phyloP scores from a whole-genome alignment of 1,140 invertebrate species.

The Cydia strobilella region DNA sequence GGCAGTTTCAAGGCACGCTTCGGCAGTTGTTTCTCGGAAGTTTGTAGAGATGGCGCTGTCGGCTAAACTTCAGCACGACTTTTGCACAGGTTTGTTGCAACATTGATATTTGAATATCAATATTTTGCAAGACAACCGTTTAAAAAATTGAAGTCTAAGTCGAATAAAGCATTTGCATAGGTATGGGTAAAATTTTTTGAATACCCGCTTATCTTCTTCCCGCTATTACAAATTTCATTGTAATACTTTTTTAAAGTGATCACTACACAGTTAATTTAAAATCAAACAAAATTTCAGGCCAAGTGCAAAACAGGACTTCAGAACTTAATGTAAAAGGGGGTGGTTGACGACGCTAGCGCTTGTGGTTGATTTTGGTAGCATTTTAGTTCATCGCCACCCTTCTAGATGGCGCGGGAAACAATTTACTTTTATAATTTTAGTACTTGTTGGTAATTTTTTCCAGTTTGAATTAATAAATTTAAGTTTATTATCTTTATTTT shows the following conservation, averaged over 20 bases:
- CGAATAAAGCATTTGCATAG: too few species aligned
- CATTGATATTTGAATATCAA: conserved; percentile 36
- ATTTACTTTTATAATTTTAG: background rate
- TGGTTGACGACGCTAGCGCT: conserved; percentile 42
- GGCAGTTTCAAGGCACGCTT: conserved; percentile 52
- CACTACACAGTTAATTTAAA: too few species aligned
- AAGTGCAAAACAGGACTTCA: too few species aligned
- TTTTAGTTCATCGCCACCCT: conserved; percentile 41
- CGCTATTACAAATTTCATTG: too few species aligned
- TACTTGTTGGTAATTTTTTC: background rate
- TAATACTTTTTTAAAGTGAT: too few species aligned
- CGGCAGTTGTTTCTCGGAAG: conserved; percentile 39
- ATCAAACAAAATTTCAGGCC: too few species aligned
- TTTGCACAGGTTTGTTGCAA: conserved; percentile 18
- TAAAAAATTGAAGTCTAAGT: too few species aligned
- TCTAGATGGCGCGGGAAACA: conserved; percentile 45
- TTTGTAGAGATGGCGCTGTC: conserved; percentile 63
- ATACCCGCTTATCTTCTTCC: too few species aligned
- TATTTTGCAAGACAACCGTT: too few species aligned
- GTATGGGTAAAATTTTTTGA: too few species aligned
- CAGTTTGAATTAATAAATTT: too few species aligned
- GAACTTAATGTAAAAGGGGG: conserved; percentile 36
- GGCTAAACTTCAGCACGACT: conserved; percentile 35
- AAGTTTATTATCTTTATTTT: too few species aligned
- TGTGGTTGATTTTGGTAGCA: conserved; percentile 37